A percentile compares a stretch with the other conserved stretches of the same genome.
These are phyloP conservation scores for Melospiza melodia DNA, from an alignment of 2,113 vertebrate species.

Conservation along the genomic window DNA sequence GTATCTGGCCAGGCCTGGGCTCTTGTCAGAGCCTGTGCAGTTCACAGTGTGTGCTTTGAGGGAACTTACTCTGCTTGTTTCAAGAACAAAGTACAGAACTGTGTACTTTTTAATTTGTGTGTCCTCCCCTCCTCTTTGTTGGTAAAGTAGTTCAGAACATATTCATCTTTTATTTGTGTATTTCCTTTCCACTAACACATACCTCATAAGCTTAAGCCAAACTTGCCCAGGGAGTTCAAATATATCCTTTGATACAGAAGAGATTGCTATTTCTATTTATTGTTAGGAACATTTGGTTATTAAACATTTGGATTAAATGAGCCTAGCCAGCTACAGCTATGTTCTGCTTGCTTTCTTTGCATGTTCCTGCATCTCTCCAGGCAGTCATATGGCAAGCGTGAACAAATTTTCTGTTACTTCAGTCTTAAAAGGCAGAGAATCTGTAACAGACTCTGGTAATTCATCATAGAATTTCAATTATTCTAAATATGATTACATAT, in stretches of 20 bases:
- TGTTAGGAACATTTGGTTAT: not conserved
- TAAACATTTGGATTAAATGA: constrained; percentile 27
- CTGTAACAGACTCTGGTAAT: not conserved
- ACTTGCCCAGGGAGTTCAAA: not conserved
- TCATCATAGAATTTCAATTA: not conserved
- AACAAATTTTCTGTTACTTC: not conserved
- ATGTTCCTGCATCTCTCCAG: not conserved
- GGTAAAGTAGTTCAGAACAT: not conserved
- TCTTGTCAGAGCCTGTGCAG: not conserved
- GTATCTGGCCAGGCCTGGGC: not conserved
- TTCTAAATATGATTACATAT: not conserved
- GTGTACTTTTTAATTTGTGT: not conserved
- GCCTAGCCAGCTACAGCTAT: not conserved
- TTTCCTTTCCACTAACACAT: not conserved
- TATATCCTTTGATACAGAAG: not conserved
- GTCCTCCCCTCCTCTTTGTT: not conserved
- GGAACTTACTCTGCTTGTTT: not conserved
- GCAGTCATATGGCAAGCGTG: not conserved
- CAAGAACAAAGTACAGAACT: not conserved
- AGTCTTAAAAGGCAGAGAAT: not conserved
- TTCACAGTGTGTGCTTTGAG: not conserved
- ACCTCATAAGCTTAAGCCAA: not conserved
- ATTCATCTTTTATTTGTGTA: not conserved
- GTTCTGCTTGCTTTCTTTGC: not conserved
- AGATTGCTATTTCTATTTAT: not conserved